Evolutionary conservation across 2,113 vertebrate genomes (phyloP), one percentile per base, ranked within the genome.

Genomic region (Beaufortia kweichowensis): DNA sequence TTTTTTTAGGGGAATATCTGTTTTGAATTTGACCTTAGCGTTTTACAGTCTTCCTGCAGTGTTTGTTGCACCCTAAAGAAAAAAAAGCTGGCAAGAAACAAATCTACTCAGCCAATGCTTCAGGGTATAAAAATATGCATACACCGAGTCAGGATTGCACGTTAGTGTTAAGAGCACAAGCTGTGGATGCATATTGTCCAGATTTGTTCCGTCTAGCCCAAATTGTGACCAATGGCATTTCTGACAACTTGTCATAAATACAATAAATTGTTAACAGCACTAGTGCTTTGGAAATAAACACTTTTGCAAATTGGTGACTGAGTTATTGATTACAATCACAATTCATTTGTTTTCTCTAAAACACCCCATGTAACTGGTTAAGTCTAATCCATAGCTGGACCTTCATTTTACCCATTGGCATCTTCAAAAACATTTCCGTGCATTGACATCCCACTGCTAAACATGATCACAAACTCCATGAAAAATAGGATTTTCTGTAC

Each of bases 1-100:
- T 28, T 57, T 55, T 48, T 75, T 71, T 11, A 4, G 70, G 39
- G 15, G 35, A 60, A 61, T 61, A 74, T 61, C 57, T 61, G 70
- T 48, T 74, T 74, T 61, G 26, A 46, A 74, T 74, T 73, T 73
- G 2, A 48, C 39, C 10, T 35, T 11, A 59, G 33, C 21, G 26
- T 72, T 57, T 59, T 19, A 39, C 23, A 59, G 43, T 74, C 62
- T 46, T 39, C 17, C 60, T 56, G 53, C 35, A n/a, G 21, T 56
- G 21, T 71, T 60, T 41, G 23, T 71, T 60, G 55, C 24, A 50
- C 23, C 75, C 17, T 53, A 31, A 31, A 69, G 53, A 64, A 9
- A 39, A 56, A 72, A 43, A 65, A 29, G 4, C 7, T 64, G 46
- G 39, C 21, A 43, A 35, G 21, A 77, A 77, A 29, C 9, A 62